Base-by-base conservation (phyloP, 1,140 invertebrate genomes). In the Muscidifurax raptorellus region DNA sequence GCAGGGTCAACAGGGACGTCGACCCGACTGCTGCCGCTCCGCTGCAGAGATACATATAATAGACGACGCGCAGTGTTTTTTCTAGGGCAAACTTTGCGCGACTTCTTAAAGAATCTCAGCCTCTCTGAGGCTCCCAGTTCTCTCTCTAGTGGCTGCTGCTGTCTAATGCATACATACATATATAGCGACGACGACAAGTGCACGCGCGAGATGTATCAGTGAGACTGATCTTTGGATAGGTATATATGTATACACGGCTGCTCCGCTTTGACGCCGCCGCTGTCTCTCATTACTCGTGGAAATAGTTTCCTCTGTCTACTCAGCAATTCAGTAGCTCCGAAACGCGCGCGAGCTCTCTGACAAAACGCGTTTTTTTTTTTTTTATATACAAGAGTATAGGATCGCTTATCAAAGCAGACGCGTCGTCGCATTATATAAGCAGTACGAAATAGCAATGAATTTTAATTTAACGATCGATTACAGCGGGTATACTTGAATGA, bases 1-100 rank as follows among this genome's bases (percentile, higher is more conserved):
- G 52, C 52, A 59, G 52, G 18, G 52, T 22, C 25, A 69, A 69
- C 10, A 69, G 66, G 66, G 66, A 69, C 66, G 66, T 69, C 66
- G 66, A 69, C 66, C 66, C 66, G 25, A 25, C 64, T 67, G 64
- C 22, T 9, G 27, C 66, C 2, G 27, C 66, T 30, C 10, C 25
- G 27, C 27, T 59, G 52, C 52, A 59, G 52, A 59, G 52, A 59
- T 59, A 69, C 66, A 69, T 69, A 59, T 59, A 59, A 59, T 59
- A 59, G 52, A 59, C 52, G 52, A 59, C 52, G 52, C 52, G 52
- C 52, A 59, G 22, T 22, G 52, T 59, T 59, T 59, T 59, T 59
- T 59, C 52, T 59, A n/a, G 52, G 52, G 52, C 52, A 59, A 59
- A 59, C 52, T 59, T 59, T 59, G 52, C 52, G 52, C 52, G 52